A percentile compares a stretch with the other conserved stretches of the same genome.
Evolutionary conservation across 2,888 invertebrate genomes (phyloP).

Genomic region (Synanthedon vespiformis): DNA sequence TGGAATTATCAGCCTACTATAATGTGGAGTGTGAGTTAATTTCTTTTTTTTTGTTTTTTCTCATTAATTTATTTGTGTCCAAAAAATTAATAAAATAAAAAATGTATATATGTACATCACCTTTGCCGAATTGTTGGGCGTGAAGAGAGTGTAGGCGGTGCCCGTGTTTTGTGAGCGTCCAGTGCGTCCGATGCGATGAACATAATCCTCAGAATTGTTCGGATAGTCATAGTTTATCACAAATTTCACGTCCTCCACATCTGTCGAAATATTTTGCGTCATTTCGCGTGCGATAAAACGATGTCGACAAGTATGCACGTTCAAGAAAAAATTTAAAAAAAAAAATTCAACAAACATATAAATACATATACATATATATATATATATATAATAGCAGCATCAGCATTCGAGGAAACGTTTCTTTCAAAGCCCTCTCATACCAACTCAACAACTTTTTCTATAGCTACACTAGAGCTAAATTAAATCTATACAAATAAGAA

Average conservation of each 20-base stretch:
- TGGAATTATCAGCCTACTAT: too few species aligned
- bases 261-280: constrained; percentile 58
- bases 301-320: not conserved
- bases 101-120: constrained; percentile 13
- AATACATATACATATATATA: not conserved
- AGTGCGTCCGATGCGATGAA: constrained; percentile 96
- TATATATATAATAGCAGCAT: not conserved
- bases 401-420: constrained; percentile 11
- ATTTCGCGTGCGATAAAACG: not conserved
- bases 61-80: too few species aligned
- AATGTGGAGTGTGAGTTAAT: too few species aligned
- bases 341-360: not conserved
- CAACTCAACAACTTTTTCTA: too few species aligned
- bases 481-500: too few species aligned
- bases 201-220: constrained; percentile 96
- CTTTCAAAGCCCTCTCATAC: not conserved
- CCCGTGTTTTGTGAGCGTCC: constrained; percentile 93
- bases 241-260: constrained; percentile 99
- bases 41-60: too few species aligned
- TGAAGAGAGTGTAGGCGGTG: constrained; percentile 97
- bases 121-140: constrained; percentile 89
- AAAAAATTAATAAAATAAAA: too few species aligned
- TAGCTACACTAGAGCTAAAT: too few species aligned
- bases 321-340: not conserved
- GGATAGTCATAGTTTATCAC: constrained; percentile 99